Evolutionary conservation across 30 jellyfish, hydroid and myxozoan species (phyloP).

Genomic region (Rhopilema esculentum): DNA sequence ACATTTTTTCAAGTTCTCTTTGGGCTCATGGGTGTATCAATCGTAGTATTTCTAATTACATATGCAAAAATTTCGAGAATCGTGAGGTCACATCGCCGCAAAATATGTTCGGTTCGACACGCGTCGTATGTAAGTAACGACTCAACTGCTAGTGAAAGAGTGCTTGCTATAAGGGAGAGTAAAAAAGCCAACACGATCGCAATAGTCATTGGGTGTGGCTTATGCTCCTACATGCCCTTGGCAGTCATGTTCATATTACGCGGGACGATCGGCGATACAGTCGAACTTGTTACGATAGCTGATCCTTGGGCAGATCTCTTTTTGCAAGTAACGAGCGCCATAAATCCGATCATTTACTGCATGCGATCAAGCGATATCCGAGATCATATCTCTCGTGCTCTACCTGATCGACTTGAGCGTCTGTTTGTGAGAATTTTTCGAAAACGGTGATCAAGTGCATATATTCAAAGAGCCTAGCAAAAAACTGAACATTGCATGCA

Average conservation of each 20-base stretch:
- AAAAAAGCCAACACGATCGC: conserved; percentile 66
- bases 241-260: conserved; percentile 59
- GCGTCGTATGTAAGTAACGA: background rate
- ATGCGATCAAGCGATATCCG: conserved; percentile 56
- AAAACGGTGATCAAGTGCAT: background rate
- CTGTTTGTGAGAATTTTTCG: background rate
- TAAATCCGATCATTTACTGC: conserved; percentile 63
- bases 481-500: background rate
- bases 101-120: conserved; percentile 41
- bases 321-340: conserved; percentile 49
- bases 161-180: conserved; percentile 26
- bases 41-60: conserved; percentile 23
- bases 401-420: conserved; percentile 9
- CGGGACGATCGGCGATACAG: conserved; percentile 63
- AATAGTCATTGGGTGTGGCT: conserved; percentile 30
- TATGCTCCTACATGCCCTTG: conserved; percentile 57
- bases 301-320: conserved; percentile 70
- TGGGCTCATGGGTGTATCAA: conserved; percentile 53
- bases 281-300: conserved; percentile 49
- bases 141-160: conserved; percentile 5
- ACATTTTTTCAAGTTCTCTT: conserved; percentile 32
- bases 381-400: conserved; percentile 7
- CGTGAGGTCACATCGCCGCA: conserved; percentile 58
- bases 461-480: background rate
- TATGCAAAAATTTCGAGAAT: conserved; percentile 31